Evolutionary conservation across 1,140 invertebrate genomes (phyloP).

Genomic region (Dufourea novaeangliae): DNA sequence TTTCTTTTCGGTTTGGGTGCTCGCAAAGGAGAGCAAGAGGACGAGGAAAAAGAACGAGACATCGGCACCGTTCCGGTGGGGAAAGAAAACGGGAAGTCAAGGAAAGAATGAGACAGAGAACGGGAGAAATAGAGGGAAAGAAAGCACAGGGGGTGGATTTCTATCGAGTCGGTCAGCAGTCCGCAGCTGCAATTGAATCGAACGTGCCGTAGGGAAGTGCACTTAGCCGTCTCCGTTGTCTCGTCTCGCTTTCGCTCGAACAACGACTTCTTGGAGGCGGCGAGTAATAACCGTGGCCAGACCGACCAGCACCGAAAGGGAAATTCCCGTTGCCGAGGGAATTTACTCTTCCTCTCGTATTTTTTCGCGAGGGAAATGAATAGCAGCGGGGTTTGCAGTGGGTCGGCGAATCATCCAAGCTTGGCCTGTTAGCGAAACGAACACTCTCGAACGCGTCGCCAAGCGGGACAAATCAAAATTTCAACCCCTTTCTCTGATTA

Average conservation of each 20-base stretch:
- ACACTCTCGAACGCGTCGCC: neutral
- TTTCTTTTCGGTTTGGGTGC: conserved; percentile 32
- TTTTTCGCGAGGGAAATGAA: conserved; percentile 49
- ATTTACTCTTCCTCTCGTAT: conserved; percentile 47
- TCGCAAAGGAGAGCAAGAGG: conserved; percentile 19
- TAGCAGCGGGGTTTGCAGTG: conserved; percentile 33
- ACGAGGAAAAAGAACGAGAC: conserved; percentile 14
- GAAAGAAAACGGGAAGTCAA: conserved; percentile 1
- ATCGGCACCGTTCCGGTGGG: conserved; percentile 3
- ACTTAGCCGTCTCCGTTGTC: conserved; percentile 71
- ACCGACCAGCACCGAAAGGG: conserved; percentile 7
- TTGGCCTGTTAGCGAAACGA: conserved; percentile 32
- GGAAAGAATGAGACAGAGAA: too few relatives aligned
- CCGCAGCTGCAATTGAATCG: conserved; percentile 71
- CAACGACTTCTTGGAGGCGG: conserved; percentile 41
- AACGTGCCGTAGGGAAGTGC: conserved; percentile 69
- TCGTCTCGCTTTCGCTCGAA: conserved; percentile 51
- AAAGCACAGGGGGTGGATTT: conserved; percentile 16
- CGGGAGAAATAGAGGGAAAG: neutral
- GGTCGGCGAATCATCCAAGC: conserved; percentile 50
- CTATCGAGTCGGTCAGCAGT: conserved; percentile 61
- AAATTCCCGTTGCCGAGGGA: conserved; percentile 12
- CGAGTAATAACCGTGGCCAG: conserved; percentile 53
- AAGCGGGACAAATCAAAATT: neutral
- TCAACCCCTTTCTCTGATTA: neutral